Base-by-base conservation (phyloP, 2,113 vertebrate species). In the Sprattus sprattus region DNA sequence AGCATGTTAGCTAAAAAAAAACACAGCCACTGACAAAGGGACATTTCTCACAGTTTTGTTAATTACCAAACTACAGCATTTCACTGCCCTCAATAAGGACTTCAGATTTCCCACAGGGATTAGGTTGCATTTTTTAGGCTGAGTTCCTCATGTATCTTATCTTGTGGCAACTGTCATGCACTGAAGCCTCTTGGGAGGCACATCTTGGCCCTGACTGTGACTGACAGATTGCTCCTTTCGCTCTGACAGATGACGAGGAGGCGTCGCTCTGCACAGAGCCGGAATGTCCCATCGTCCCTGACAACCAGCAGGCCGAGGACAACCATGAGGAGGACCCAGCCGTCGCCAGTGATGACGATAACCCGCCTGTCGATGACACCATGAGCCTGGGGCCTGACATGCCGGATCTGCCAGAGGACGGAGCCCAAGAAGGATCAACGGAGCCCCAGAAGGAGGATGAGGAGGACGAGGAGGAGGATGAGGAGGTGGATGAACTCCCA, bases 211-310 rank as follows among this genome's bases (percentile, higher is more conserved):
- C 28, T 78, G 71, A 32, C 28, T 78, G 13, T 78, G 71, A 82
- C 3, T 87, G 46, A 86, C n/a, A 83, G 44, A 83, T 85, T 39
- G 81, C 15, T n/a, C 22, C 45, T 46, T 28, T 52, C 25, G 75
- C 83, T 91, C 83, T 86, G 52, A 44, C 84, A 99, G 98, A 99
- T 95, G 98, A 99, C 86, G 98, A 99, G 92, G 98, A 99, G 85
- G 90, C 97, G 16, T 97, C 97, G 18, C 89, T 96, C 88, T 95
- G 95, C 89, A 93, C 95, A 32, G 97, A 98, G 88, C 89, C 94
- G n/a, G 95, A 96, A 83, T 91, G 93, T 85, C 90, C 92, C 25
- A 93, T 93, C 57, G 86, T 89, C 39, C 93, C 91, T 90, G 93
- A 95, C 89, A 92, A 89, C 87, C 89, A 91, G 83, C 82, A 87